phyloP scores from a whole-genome alignment of 2,113 vertebrate species.

The Galemys pyrenaicus region DNA sequence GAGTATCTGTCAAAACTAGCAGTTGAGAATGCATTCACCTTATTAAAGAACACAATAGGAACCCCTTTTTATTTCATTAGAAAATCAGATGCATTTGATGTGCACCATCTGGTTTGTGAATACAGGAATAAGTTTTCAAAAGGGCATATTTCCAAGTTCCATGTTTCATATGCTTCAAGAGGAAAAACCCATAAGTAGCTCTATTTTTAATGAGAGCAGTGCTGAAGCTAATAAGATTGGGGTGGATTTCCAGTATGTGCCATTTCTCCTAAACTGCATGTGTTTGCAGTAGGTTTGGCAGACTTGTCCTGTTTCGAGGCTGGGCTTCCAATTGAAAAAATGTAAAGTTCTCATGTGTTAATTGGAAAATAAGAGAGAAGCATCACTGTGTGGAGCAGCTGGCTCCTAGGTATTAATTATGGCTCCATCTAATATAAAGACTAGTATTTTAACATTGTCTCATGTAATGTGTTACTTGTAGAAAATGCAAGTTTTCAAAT shows the following conservation, averaged over 20 bases:
- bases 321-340: slow-evolving; percentile 67
- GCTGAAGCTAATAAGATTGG: slow-evolving; percentile 59
- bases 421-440: slow-evolving; percentile 60
- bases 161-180: slow-evolving; percentile 57
- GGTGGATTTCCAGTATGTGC: slow-evolving; percentile 43
- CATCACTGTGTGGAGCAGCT: slow-evolving; percentile 54
- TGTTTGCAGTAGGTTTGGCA: slow-evolving; percentile 54
- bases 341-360: slow-evolving; percentile 70
- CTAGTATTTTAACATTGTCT: slow-evolving; percentile 66
- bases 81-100: slow-evolving; percentile 74
- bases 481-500: neutral
- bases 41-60: slow-evolving; percentile 83
- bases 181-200: slow-evolving; percentile 57
- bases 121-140: slow-evolving; percentile 65
- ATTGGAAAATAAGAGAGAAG: slow-evolving; percentile 66
- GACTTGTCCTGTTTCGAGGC: slow-evolving; percentile 18
- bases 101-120: slow-evolving; percentile 85
- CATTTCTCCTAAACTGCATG: slow-evolving; percentile 52
- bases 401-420: slow-evolving; percentile 68
- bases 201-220: slow-evolving; percentile 73
- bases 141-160: slow-evolving; percentile 73
- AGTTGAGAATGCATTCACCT: slow-evolving; percentile 82
- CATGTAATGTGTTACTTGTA: slow-evolving; percentile 56
- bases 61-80: slow-evolving; percentile 83
- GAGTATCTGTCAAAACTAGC: slow-evolving; percentile 81